Evolutionary conservation across 2,888 invertebrate genomes (phyloP).

Genomic region (Luperina nickerlii): DNA sequence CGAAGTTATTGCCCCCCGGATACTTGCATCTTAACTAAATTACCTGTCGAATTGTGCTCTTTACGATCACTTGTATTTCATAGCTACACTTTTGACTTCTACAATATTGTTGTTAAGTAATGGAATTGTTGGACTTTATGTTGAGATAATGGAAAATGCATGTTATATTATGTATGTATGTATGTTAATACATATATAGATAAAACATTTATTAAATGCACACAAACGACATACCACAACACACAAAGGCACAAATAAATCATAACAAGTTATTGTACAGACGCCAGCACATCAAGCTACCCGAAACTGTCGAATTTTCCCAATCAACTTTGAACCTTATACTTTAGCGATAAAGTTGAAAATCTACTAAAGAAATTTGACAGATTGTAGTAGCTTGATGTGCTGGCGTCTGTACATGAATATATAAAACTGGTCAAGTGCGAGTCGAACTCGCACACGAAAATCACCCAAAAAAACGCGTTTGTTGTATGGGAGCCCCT

Average conservation of each 20-base stretch:
- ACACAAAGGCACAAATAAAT: not conserved
- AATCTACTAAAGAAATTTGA: too few relatives aligned
- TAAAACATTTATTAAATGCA: not conserved
- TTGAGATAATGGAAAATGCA: not conserved
- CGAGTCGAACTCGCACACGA: too few relatives aligned
- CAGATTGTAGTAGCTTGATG: too few relatives aligned
- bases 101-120: conserved; percentile 10
- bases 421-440: too few relatives aligned
- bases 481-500: too few relatives aligned
- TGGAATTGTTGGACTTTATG: conserved; percentile 1
- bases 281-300: too few relatives aligned
- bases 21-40: conserved; percentile 68
- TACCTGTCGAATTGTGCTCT: conserved; percentile 57
- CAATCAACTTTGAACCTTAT: too few relatives aligned
- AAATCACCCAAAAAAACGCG: too few relatives aligned
- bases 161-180: not conserved
- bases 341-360: too few relatives aligned
- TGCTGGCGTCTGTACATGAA: not conserved
- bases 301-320: too few relatives aligned
- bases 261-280: not conserved
- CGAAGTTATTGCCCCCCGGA: conserved; percentile 68
- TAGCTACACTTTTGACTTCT: conserved; percentile 12
- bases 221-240: not conserved
- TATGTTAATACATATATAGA: too few relatives aligned
- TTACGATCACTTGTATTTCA: conserved; percentile 45